Evolutionary conservation across 2,113 vertebrate genomes (phyloP).

Genomic region (Dicerorhinus sumatrensis): DNA sequence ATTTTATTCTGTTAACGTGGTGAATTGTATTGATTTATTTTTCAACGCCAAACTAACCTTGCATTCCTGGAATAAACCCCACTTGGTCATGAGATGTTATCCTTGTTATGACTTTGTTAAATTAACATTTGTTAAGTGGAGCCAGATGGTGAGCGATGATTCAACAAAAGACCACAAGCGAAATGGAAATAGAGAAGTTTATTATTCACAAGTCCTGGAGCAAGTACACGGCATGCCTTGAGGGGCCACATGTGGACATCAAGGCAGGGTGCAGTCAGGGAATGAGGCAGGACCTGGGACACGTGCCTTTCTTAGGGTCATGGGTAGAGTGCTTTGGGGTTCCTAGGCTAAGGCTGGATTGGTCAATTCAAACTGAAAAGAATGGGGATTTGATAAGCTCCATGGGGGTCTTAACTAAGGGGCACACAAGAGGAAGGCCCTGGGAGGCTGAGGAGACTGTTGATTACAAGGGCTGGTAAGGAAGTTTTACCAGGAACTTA

Average conservation of each 20-base stretch:
- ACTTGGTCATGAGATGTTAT: neutral
- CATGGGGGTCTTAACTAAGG: neutral
- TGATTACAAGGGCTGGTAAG: neutral
- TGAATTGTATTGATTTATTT: neutral
- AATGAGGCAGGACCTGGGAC: neutral
- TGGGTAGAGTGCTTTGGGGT: neutral
- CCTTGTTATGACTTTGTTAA: neutral
- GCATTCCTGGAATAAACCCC: neutral
- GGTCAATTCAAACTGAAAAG: neutral
- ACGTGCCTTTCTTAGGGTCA: neutral
- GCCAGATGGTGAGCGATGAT: neutral
- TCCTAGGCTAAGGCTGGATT: neutral
- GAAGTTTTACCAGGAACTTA: neutral
- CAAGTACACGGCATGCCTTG: neutral
- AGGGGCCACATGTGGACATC: neutral
- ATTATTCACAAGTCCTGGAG: neutral
- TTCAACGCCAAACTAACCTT: neutral
- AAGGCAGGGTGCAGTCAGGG: neutral
- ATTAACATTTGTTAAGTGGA: neutral
- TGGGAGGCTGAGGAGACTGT: neutral
- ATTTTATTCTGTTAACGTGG: constrained; percentile 33
- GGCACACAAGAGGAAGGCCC: neutral
- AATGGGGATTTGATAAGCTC: neutral
- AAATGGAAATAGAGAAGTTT: neutral
- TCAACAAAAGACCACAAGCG: neutral